A percentile compares a stretch with the other conserved stretches of the same genome.
These are phyloP conservation scores for Drosophila sproati DNA, from an alignment of 1,140 invertebrate species.

Conservation along the genomic window DNA sequence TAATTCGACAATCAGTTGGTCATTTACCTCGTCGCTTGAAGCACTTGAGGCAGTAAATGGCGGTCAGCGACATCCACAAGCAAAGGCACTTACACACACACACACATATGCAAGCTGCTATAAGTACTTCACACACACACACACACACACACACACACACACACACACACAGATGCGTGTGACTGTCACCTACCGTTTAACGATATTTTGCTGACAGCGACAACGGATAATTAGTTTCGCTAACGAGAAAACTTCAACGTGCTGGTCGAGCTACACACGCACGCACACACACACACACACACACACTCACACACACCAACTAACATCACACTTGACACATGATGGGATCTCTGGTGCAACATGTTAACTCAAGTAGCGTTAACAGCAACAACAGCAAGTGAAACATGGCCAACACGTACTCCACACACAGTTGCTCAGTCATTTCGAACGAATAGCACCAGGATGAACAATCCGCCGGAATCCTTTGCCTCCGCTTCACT, in stretches of 20 bases:
- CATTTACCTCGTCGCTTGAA: constrained; percentile 23
- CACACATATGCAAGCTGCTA: not conserved
- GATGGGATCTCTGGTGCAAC: constrained; percentile 69
- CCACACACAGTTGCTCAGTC: constrained; percentile 32
- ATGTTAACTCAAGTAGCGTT: constrained; percentile 74
- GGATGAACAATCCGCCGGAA: constrained; percentile 69
- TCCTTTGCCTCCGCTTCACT: constrained; percentile 60
- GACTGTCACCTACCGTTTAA: constrained; percentile 78
- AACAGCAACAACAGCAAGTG: constrained; percentile 42
- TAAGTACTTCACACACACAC: not conserved
- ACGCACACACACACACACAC: constrained; percentile 17
- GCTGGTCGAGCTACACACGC: constrained; percentile 30
- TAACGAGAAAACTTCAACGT: constrained; percentile 81
- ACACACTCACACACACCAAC: too few species aligned
- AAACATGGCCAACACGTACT: constrained; percentile 55
- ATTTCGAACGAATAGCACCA: constrained; percentile 49
- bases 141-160: constrained; percentile 5
- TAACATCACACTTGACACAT: constrained; percentile 55
- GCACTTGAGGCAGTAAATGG: constrained; percentile 31
- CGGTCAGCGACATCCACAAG: constrained; percentile 20
- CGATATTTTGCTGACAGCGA: constrained; percentile 81
- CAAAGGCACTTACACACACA: constrained; percentile 1
- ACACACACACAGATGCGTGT: constrained; percentile 14
- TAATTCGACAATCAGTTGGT: constrained; percentile 4
- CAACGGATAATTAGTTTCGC: constrained; percentile 82